Percentiles rank a stretch among this genome's conserved stretches.
Conservation (phyloP, 2,888 invertebrate species). For the Drosophila prolongata region DNA sequence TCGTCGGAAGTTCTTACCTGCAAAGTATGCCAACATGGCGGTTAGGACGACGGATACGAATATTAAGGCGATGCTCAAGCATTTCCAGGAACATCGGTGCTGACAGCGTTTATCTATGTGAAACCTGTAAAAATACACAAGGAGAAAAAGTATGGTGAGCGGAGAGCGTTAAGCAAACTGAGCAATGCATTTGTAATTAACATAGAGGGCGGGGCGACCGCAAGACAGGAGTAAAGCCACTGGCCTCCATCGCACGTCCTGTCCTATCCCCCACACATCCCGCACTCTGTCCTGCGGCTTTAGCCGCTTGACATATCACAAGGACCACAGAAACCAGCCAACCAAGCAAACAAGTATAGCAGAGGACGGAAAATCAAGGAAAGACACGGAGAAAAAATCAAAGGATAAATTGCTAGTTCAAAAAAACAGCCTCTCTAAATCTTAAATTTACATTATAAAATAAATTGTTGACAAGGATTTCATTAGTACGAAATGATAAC, state of each 20-base stretch:
- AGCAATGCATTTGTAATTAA: constrained; percentile 64
- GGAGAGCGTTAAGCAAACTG: constrained; percentile 38
- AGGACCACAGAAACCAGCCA: constrained; percentile 72
- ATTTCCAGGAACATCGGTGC: constrained; percentile 98
- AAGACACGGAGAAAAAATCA: constrained; percentile 6
- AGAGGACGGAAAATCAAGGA: constrained; percentile 24
- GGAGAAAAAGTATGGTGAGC: constrained; percentile 13
- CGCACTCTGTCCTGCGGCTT: constrained; percentile 45
- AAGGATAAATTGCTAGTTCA: no score
- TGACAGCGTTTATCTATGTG: constrained; percentile 97
- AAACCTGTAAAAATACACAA: constrained; percentile 85
- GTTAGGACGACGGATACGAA: constrained; percentile 94
- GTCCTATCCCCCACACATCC: neutral
- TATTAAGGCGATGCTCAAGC: constrained; percentile 96
- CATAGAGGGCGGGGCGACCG: constrained; percentile 46
- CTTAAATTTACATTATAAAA: no score
- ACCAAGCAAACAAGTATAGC: constrained; percentile 27
- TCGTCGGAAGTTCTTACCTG: constrained; percentile 88
- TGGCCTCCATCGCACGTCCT: constrained; percentile 12
- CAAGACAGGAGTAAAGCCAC: constrained; percentile 37
- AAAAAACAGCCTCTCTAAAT: no score
- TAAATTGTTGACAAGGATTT: no score
- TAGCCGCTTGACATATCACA: constrained; percentile 70
- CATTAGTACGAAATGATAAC: no score
- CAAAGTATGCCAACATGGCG: constrained; percentile 97